A percentile compares a stretch with the other conserved stretches of the same genome.
These are phyloP conservation scores for Lagopus leucura DNA, from an alignment of 2,113 vertebrate genomes.

Conservation along the genomic window DNA sequence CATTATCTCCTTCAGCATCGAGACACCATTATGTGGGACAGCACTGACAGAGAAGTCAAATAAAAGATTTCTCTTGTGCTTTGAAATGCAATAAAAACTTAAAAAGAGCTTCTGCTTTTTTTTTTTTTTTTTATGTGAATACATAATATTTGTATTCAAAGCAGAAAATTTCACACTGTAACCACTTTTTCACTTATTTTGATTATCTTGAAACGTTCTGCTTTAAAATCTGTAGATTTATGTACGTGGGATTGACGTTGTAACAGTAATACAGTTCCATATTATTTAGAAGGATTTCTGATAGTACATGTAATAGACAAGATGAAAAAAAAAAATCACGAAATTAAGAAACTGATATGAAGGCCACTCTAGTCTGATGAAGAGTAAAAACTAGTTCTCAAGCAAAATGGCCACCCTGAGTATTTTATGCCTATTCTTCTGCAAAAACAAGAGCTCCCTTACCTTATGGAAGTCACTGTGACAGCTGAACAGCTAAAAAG, in stretches of 20 bases:
- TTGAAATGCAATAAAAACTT: not conserved
- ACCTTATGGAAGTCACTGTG: not conserved
- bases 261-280: not conserved
- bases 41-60: not conserved
- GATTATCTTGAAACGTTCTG: not conserved
- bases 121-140: not conserved
- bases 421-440: not conserved
- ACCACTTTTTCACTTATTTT: not conserved
- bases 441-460: not conserved
- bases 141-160: not conserved
- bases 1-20: not conserved
- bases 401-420: not conserved
- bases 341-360: not conserved
- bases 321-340: not conserved
- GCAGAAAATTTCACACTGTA: not conserved
- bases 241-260: not conserved
- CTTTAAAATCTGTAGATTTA: not conserved
- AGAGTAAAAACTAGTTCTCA: not conserved
- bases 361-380: not conserved
- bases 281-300: not conserved
- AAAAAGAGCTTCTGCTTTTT: not conserved
- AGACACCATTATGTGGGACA: not conserved
- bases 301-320: not conserved
- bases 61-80: not conserved
- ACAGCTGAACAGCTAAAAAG: not conserved